These are phyloP conservation scores for Amblyopsis hoosieri DNA, from an alignment of 2,797 vertebrate genomes.

Conservation along the genomic window DNA sequence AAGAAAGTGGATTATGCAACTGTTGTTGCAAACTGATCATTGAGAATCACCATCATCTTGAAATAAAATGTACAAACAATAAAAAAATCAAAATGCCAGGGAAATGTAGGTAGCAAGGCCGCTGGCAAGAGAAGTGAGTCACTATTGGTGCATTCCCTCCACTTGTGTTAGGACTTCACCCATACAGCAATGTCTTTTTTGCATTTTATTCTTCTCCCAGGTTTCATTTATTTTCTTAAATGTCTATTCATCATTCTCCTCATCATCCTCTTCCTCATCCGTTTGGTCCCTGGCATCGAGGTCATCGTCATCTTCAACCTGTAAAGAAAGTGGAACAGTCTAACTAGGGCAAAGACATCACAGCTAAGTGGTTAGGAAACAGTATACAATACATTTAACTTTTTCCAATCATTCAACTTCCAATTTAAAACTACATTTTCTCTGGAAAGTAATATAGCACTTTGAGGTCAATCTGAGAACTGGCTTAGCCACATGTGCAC, in stretches of 20 bases:
- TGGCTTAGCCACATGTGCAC: too few relatives aligned
- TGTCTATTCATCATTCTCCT: conserved; percentile 70
- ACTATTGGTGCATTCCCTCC: conserved; percentile 44
- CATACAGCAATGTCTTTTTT: conserved; percentile 39
- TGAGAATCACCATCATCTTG: conserved; percentile 11
- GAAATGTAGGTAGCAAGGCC: conserved; percentile 45
- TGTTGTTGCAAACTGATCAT: conserved; percentile 24
- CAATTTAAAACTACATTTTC: too few relatives aligned
- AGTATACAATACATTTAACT: neutral
- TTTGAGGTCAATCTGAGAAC: too few relatives aligned
- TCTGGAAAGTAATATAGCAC: too few relatives aligned
- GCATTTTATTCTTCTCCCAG: conserved; percentile 18
- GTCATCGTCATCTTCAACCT: conserved; percentile 97
- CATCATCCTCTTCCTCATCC: conserved; percentile 77
- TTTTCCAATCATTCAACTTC: too few relatives aligned
- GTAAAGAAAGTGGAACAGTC: conserved; percentile 55
- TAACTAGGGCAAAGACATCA: conserved; percentile 55
- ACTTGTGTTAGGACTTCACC: conserved; percentile 17
- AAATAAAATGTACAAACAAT: conserved; percentile 43
- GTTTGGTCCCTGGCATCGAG: conserved; percentile 88
- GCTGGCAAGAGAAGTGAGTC: conserved; percentile 46
- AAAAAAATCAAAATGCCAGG: conserved; percentile 32
- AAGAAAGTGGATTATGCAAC: conserved; percentile 15
- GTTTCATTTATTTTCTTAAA: conserved; percentile 53
- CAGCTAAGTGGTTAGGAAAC: conserved; percentile 26